Evolutionary conservation across 2,888 invertebrate genomes (phyloP), one percentile per base, ranked within the genome.

Genomic region (Xylota segnis): DNA sequence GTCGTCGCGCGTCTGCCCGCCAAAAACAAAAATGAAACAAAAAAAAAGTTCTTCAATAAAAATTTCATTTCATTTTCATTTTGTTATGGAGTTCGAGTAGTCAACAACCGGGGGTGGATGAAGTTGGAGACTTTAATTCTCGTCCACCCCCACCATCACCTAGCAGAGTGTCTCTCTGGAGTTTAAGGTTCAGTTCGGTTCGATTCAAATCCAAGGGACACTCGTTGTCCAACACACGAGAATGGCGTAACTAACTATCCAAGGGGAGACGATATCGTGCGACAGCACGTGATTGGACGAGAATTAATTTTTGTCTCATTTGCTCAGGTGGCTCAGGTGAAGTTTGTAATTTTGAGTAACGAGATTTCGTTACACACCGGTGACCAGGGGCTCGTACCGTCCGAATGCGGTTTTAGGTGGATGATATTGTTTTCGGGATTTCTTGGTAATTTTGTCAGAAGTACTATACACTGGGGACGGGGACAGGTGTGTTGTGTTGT

Each of bases 1-100:
- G 47, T 71, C 16, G 61, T n/a, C n/a, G n/a, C n/a, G n/a, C n/a
- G n/a, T 27, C 32, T 74, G 50, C 6, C 9, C 70, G 71, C 58
- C 45, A 50, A 81, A 65, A 71, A 59, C 59, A 23, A 23, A 23
- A 23, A 23, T 2, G 3, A 23, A 23, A 23, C 23, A 3, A 23
- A 23, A 23, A 23, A 23, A 59, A 23, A 37, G 50, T 59, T 5
- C 12, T 63, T 54, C 23, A 23, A 34, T 47, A 34, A 34, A 47
- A 63, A n/a, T 37, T 52, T 74, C 74, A 61, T 74, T 83, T 79
- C 83, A 43, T 79, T 81, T 81, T 76, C 79, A 59, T 81, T 84
- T 72, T 23, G 58, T 61, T 63, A 54, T 23, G 23, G 23, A 23
- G 18, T 37, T 66, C 66, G 43, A 56, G 52, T 47, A 56, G 52